These are phyloP conservation scores for Nasonia oneida DNA, from an alignment of 2,888 invertebrate species.

Conservation along the genomic window DNA sequence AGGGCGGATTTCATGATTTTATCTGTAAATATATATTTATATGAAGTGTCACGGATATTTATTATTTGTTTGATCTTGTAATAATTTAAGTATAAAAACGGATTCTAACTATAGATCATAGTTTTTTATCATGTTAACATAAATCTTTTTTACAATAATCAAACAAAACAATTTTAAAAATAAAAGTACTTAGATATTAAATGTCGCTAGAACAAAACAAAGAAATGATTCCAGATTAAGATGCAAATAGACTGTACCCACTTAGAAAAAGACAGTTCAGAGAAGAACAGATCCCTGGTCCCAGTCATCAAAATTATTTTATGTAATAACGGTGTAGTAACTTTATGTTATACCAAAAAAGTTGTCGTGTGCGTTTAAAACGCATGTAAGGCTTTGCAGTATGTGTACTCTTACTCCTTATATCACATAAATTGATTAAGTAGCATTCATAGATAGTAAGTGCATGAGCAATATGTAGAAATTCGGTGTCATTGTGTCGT, in stretches of 20 bases:
- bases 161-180: constrained; percentile 60
- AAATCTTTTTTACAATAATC: too few species aligned
- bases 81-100: constrained; percentile 33
- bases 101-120: constrained; percentile 32
- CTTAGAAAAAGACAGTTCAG: constrained; percentile 66
- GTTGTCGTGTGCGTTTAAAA: constrained; percentile 57
- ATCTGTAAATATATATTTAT: constrained; percentile 35
- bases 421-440: constrained; percentile 76
- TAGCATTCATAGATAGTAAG: constrained; percentile 68
- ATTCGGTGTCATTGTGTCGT: constrained; percentile 65
- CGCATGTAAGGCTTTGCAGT: constrained; percentile 68
- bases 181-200: constrained; percentile 40
- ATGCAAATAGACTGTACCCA: constrained; percentile 60
- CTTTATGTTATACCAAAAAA: constrained; percentile 55
- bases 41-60: constrained; percentile 33
- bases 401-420: constrained; percentile 68
- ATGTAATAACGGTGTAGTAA: constrained; percentile 71
- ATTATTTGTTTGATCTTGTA: constrained; percentile 51
- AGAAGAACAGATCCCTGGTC: constrained; percentile 75
- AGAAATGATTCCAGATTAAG: constrained; percentile 49
- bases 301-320: constrained; percentile 72
- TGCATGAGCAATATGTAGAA: constrained; percentile 70
- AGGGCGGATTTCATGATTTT: constrained; percentile 71
- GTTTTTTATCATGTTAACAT: constrained; percentile 19
- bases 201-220: constrained; percentile 57